Percentiles rank a stretch among this genome's conserved stretches.
These are phyloP conservation scores for Scophthalmus maximus DNA, from an alignment of 2,113 vertebrate genomes.

Conservation along the genomic window DNA sequence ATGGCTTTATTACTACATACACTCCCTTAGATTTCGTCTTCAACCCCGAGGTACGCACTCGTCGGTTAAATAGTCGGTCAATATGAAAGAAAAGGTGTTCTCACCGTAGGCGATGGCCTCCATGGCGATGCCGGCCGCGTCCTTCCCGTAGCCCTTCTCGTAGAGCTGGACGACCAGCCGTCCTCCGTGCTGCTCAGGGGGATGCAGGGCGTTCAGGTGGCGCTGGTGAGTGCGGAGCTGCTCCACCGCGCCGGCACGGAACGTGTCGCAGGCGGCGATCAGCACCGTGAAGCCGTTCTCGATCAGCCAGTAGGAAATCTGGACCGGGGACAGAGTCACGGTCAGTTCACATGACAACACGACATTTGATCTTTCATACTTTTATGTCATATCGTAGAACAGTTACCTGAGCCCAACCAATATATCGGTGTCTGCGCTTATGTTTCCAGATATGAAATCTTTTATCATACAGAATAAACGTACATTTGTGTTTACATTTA, in stretches of 20 bases:
- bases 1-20: background rate
- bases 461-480: too few species aligned
- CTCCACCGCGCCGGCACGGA: slow-evolving; percentile 95
- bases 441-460: too few species aligned
- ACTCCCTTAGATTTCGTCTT: too few species aligned
- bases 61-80: background rate
- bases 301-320: slow-evolving; percentile 98
- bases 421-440: too few species aligned
- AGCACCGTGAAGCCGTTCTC: slow-evolving; percentile 97
- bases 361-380: too few species aligned
- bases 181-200: slow-evolving; percentile 87
- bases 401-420: too few species aligned
- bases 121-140: slow-evolving; percentile 97
- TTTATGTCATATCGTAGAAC: too few species aligned
- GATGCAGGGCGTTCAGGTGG: slow-evolving; percentile 91
- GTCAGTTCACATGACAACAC: background rate
- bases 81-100: slow-evolving; percentile 13
- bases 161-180: slow-evolving; percentile 92
- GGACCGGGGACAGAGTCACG: background rate
- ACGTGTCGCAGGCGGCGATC: slow-evolving; percentile 96
- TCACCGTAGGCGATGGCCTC: slow-evolving; percentile 97
- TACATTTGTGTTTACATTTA: too few species aligned
- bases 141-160: slow-evolving; percentile 98
- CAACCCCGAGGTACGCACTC: too few species aligned
- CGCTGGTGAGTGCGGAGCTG: slow-evolving; percentile 97